These are phyloP conservation scores for Lethenteron camtschaticum DNA, from an alignment of 2,113 vertebrate species.

Conservation along the genomic window DNA sequence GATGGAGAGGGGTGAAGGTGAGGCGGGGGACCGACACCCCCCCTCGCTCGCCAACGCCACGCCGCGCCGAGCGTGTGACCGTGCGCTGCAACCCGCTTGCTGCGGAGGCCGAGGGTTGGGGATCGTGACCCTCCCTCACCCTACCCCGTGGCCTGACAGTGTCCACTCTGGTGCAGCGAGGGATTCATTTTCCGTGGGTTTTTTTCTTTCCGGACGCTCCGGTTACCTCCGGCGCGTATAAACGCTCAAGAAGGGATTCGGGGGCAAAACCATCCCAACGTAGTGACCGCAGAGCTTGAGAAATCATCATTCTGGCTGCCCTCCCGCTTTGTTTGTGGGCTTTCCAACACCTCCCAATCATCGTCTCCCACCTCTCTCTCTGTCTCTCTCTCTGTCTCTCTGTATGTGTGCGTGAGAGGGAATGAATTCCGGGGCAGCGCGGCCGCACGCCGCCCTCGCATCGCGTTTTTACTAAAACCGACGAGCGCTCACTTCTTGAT, in stretches of 20 bases:
- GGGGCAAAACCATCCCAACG: too few species aligned
- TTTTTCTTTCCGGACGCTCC: too few species aligned
- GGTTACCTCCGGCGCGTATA: too few species aligned
- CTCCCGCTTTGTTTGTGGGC: not conserved
- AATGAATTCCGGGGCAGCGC: not conserved
- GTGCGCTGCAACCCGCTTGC: not conserved
- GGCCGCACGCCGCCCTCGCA: not conserved
- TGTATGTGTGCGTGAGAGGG: not conserved
- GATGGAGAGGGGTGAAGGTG: not conserved
- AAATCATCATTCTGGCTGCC: too few species aligned
- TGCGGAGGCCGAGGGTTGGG: not conserved
- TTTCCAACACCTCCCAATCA: not conserved
- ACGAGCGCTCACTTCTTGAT: constrained; percentile 22
- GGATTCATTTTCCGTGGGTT: too few species aligned
- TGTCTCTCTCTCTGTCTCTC: not conserved
- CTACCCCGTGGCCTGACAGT: too few species aligned
- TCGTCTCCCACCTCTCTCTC: not conserved
- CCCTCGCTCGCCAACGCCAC: not conserved
- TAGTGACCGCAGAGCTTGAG: too few species aligned
- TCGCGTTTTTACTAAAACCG: not conserved
- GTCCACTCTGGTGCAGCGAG: too few species aligned
- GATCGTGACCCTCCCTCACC: not conserved
- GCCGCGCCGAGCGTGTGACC: not conserved
- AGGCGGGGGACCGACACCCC: too few species aligned
- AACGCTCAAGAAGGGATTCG: too few species aligned